phyloP scores from a whole-genome alignment of 2,113 vertebrate species.

The Mormyrus iriodes region DNA sequence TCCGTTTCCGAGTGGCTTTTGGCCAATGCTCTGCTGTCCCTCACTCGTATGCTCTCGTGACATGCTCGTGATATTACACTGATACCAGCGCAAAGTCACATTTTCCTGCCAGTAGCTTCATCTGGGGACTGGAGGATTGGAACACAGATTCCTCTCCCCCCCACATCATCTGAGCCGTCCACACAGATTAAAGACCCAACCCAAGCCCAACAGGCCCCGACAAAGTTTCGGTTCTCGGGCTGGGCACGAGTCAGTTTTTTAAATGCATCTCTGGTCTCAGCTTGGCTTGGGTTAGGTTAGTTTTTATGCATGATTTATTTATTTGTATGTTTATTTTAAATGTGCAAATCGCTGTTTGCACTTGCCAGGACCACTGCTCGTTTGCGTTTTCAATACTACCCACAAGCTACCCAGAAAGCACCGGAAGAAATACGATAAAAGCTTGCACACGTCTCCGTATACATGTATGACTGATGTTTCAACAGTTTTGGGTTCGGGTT shows the following conservation, averaged over 20 bases:
- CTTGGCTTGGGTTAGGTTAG: background rate
- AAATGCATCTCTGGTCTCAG: background rate
- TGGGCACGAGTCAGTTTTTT: background rate
- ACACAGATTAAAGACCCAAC: background rate
- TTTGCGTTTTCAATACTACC: background rate
- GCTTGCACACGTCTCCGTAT: background rate
- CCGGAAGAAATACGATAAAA: no score
- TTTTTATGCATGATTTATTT: background rate
- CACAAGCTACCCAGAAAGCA: no score
- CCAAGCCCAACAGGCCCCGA: no score
- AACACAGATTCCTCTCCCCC: background rate
- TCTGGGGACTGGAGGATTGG: background rate
- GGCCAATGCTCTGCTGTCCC: background rate
- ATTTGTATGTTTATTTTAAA: no score
- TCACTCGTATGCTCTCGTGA: background rate
- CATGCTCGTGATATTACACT: background rate
- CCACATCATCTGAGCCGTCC: background rate
- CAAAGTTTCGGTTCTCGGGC: background rate
- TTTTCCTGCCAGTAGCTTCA: background rate
- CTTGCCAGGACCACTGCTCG: background rate
- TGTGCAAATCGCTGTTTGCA: background rate
- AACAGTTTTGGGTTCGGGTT: background rate
- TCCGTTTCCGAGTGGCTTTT: background rate
- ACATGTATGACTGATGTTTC: background rate
- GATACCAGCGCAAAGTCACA: background rate